Evolutionary conservation across 2,113 vertebrate species (phyloP).

Genomic region (Chloropsis hardwickii): DNA sequence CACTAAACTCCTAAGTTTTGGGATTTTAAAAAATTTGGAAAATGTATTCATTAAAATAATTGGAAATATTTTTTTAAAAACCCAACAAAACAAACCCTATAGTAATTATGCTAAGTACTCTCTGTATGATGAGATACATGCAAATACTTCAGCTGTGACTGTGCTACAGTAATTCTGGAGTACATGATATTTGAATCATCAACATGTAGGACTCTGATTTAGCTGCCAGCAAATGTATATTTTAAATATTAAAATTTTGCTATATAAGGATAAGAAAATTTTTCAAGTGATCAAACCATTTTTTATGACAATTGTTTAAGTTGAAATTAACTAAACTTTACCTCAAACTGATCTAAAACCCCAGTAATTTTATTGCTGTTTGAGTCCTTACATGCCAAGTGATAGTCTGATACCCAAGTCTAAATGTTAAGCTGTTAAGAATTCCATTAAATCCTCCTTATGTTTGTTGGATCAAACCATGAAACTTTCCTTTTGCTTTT

Average conservation of each 20-base stretch:
- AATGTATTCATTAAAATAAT: neutral
- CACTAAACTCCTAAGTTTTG: neutral
- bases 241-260: neutral
- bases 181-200: neutral
- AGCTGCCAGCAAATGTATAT: neutral
- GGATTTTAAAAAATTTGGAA: neutral
- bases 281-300: neutral
- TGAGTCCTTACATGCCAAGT: neutral
- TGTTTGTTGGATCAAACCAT: neutral
- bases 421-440: neutral
- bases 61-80: neutral
- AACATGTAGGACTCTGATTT: neutral
- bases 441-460: neutral
- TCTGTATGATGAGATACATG: neutral
- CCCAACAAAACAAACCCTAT: neutral
- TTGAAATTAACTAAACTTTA: conserved; percentile 13
- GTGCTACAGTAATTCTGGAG: neutral
- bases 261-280: neutral
- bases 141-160: neutral
- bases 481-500: neutral
- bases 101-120: neutral
- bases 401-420: neutral
- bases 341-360: neutral
- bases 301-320: neutral
- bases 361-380: neutral